A percentile compares a stretch with the other conserved stretches of the same genome.
phyloP scores from a whole-genome alignment of 1,140 invertebrate genomes.

The Dufourea novaeangliae region DNA sequence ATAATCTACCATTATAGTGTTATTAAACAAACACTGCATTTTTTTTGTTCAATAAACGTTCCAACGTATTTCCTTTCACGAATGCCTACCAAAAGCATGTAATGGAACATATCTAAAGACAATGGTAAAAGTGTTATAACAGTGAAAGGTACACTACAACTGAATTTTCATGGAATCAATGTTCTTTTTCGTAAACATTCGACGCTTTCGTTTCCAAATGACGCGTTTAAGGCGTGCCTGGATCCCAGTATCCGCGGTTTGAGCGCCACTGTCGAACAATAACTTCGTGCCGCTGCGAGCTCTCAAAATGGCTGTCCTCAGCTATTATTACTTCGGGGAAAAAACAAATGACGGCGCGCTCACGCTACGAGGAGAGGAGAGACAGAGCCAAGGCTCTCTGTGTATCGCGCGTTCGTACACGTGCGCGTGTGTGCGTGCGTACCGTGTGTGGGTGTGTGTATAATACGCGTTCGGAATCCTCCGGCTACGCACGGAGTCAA shows the following conservation, averaged over 20 bases:
- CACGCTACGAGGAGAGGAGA: slow-evolving; percentile 64
- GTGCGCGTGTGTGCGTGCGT: slow-evolving; percentile 18
- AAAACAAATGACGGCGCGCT: slow-evolving; percentile 75
- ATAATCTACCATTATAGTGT: no score
- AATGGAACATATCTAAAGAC: neutral
- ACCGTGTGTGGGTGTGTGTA: slow-evolving; percentile 41
- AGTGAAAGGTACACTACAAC: neutral
- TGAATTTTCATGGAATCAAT: neutral
- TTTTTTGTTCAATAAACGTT: no score
- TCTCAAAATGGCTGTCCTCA: slow-evolving; percentile 81
- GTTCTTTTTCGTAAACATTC: neutral
- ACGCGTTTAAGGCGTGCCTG: neutral
- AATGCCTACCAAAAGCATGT: neutral
- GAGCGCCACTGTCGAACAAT: slow-evolving; percentile 78
- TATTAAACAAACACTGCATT: neutral
- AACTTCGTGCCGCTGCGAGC: slow-evolving; percentile 79
- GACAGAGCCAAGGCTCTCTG: slow-evolving; percentile 66
- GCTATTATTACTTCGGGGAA: slow-evolving; percentile 80
- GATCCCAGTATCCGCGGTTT: slow-evolving; percentile 55
- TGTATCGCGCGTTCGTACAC: slow-evolving; percentile 46
- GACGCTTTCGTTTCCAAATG: neutral
- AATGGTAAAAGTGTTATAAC: neutral
- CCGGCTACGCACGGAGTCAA: slow-evolving; percentile 53
- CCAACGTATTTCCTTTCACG: neutral
- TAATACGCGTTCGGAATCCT: slow-evolving; percentile 55